Conservation (phyloP, 2,888 invertebrate genomes). For the Thysanoteuthis rhombus region DNA sequence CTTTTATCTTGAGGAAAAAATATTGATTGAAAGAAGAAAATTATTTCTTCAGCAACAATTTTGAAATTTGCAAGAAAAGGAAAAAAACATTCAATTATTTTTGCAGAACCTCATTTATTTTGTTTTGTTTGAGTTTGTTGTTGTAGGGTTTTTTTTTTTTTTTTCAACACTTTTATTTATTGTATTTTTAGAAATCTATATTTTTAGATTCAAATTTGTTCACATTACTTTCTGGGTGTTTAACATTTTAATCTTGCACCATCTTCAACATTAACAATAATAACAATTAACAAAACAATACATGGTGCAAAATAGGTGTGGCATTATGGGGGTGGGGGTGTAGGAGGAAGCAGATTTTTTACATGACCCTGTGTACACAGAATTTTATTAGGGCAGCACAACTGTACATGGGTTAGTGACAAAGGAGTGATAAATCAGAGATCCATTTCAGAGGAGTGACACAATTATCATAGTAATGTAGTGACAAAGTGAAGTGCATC, state of each 20-base stretch:
- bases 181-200: slow-evolving; percentile 12
- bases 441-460: too few relatives aligned
- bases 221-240: not conserved
- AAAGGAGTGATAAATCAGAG: too few relatives aligned
- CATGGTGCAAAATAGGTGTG: not conserved
- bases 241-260: not conserved
- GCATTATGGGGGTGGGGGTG: not conserved
- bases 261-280: not conserved
- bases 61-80: not conserved
- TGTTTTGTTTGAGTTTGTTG: not conserved
- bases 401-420: too few relatives aligned
- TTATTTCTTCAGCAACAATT: not conserved
- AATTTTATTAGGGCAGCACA: not conserved
- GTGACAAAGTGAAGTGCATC: too few relatives aligned
- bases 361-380: not conserved
- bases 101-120: not conserved
- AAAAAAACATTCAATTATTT: not conserved
- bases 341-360: not conserved
- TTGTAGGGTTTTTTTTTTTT: not conserved
- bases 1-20: not conserved
- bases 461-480: too few relatives aligned
- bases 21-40: slow-evolving; percentile 12
- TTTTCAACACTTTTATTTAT: not conserved
- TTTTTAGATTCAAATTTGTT: not conserved
- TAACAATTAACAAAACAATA: not conserved